A percentile compares a stretch with the other conserved stretches of the same genome.
Evolutionary conservation across 2,888 invertebrate species (phyloP).

Genomic region (Melanostoma scalare): DNA sequence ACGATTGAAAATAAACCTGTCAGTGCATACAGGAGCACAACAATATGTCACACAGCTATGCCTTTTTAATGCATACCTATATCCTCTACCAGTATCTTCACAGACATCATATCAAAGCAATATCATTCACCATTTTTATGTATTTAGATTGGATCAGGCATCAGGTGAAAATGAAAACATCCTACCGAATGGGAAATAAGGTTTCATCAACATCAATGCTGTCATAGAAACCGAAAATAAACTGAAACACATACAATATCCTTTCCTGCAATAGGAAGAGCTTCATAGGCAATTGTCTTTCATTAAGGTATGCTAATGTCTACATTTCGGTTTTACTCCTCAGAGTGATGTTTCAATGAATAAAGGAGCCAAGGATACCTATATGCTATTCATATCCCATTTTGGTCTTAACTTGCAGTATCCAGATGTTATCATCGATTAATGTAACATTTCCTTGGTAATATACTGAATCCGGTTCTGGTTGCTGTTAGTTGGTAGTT

Average conservation of each 20-base stretch:
- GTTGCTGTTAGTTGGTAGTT: no score
- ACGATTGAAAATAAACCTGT: no score
- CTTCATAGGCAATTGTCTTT: constrained; percentile 70
- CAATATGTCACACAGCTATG: not conserved
- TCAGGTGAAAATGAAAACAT: constrained; percentile 49
- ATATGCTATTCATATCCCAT: constrained; percentile 49
- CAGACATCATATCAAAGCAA: constrained; percentile 39
- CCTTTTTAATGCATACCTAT: no score
- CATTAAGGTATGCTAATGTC: constrained; percentile 58
- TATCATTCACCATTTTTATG: constrained; percentile 27
- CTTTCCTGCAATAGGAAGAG: constrained; percentile 28
- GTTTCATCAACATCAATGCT: constrained; percentile 63
- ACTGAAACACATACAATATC: constrained; percentile 8
- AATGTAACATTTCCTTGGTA: constrained; percentile 58
- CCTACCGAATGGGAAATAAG: constrained; percentile 54
- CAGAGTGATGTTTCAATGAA: constrained; percentile 47
- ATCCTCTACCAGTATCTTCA: constrained; percentile 10
- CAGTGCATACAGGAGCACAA: not conserved
- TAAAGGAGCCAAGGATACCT: constrained; percentile 49
- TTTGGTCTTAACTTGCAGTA: constrained; percentile 62
- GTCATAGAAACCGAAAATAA: constrained; percentile 45
- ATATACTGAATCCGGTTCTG: constrained; percentile 27
- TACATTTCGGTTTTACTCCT: constrained; percentile 51
- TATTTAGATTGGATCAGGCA: constrained; percentile 56
- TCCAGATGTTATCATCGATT: constrained; percentile 68